Conservation (phyloP, 1,140 invertebrate genomes). For the Dreissena polymorpha region DNA sequence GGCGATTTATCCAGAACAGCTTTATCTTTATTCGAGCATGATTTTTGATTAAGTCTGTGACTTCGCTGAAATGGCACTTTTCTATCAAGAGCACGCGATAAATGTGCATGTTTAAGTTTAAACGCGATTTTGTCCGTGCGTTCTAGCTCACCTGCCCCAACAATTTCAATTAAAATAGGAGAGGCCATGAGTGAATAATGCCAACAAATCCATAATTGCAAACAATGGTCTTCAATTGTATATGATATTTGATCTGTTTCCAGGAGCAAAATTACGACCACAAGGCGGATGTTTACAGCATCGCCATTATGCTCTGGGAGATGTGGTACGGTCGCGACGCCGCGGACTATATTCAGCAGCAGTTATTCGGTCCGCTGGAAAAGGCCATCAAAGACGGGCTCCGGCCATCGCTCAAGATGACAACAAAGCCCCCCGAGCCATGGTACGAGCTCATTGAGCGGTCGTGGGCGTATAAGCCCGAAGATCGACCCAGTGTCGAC, state of each 20-base stretch:
- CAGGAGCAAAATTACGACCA: conserved; percentile 53
- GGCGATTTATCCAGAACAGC: not conserved
- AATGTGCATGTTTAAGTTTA: too few relatives aligned
- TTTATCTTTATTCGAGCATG: not conserved
- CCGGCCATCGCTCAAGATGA: conserved; percentile 57
- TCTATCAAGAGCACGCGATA: too few relatives aligned
- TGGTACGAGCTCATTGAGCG: conserved; percentile 51
- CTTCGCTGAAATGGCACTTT: too few relatives aligned
- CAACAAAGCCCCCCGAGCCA: conserved; percentile 48
- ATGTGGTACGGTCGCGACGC: conserved; percentile 74
- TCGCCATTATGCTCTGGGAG: conserved; percentile 74
- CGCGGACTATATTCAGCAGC: conserved; percentile 61
- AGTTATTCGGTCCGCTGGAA: conserved; percentile 52
- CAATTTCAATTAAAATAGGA: too few relatives aligned
- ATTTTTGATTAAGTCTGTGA: not conserved
- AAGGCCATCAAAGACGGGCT: conserved; percentile 56
- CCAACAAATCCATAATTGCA: too few relatives aligned
- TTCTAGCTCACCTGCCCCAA: too few relatives aligned
- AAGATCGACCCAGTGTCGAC: conserved; percentile 34
- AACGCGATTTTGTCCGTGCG: too few relatives aligned
- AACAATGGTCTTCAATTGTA: too few relatives aligned
- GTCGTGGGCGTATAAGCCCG: conserved; percentile 59
- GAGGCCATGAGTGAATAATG: too few relatives aligned
- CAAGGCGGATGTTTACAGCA: conserved; percentile 62
- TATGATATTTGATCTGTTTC: too few relatives aligned